Conservation (phyloP, 2,888 invertebrate species). For the Eurois occulta region DNA sequence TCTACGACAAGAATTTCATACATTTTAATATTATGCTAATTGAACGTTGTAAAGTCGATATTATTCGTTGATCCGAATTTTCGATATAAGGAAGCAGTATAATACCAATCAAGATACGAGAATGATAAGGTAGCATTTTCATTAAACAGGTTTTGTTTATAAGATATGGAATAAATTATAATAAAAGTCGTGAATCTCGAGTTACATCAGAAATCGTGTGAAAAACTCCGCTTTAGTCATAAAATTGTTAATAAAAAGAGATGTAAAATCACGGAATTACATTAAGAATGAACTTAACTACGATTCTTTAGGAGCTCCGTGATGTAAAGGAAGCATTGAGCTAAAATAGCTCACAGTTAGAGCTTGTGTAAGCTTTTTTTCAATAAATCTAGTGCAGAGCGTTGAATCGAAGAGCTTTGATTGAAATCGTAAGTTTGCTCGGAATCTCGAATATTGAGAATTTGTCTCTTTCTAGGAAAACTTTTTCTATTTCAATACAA, state of each 20-base stretch:
- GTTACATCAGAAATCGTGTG: conserved; percentile 58
- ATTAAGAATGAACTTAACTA: conserved; percentile 34
- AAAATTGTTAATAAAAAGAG: conserved; percentile 53
- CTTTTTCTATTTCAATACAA: background rate
- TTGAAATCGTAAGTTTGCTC: conserved; percentile 26
- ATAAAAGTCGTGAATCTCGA: conserved; percentile 51
- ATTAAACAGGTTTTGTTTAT: conserved; percentile 59
- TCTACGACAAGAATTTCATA: conserved; percentile 39
- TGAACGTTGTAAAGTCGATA: conserved; percentile 46
- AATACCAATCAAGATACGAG: conserved; percentile 57
- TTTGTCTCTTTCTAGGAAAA: background rate
- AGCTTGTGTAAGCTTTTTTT: conserved; percentile 33
- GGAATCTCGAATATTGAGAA: conserved; percentile 25
- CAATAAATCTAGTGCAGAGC: conserved; percentile 26
- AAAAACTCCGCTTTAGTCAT: conserved; percentile 44
- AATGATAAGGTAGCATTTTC: conserved; percentile 55
- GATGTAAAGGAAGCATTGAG: conserved; percentile 13
- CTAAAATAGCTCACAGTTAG: conserved; percentile 23
- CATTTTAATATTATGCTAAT: conserved; percentile 60
- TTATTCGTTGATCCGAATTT: conserved; percentile 52
- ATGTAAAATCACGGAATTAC: conserved; percentile 42
- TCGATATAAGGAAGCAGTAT: conserved; percentile 57
- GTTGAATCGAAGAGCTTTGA: conserved; percentile 29
- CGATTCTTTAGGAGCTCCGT: conserved; percentile 12
- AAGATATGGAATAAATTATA: conserved; percentile 58